These are phyloP conservation scores for Euproctis similis DNA, from an alignment of 2,888 invertebrate species.

Conservation along the genomic window DNA sequence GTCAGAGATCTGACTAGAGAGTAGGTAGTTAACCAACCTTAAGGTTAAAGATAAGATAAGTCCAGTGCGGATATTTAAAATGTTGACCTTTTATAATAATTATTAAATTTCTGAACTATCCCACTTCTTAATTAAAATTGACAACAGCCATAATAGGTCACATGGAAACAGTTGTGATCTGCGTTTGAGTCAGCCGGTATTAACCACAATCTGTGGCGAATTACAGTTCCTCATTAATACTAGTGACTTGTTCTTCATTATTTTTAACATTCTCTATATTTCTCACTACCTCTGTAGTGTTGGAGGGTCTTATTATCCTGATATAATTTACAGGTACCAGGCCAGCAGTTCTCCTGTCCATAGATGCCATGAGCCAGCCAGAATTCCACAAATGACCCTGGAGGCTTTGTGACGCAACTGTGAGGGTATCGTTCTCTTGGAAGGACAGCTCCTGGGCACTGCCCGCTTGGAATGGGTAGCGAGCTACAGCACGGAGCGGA, in stretches of 20 bases:
- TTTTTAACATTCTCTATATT: constrained; percentile 4
- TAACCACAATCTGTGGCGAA: too few relatives aligned
- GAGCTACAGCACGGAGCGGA: constrained; percentile 80
- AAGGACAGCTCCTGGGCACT: constrained; percentile 86
- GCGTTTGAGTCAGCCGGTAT: too few relatives aligned
- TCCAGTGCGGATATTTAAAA: too few relatives aligned
- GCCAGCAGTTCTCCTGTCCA: constrained; percentile 76
- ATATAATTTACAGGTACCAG: constrained; percentile 80
- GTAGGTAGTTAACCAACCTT: too few relatives aligned
- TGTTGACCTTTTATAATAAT: too few relatives aligned
- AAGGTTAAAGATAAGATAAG: too few relatives aligned
- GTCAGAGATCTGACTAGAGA: too few relatives aligned
- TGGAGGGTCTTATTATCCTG: constrained; percentile 45
- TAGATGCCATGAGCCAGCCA: constrained; percentile 80
- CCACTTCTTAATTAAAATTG: neutral
- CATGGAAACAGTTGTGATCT: too few relatives aligned
- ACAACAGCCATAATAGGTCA: too few relatives aligned
- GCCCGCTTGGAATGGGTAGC: constrained; percentile 84
- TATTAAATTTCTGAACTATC: too few relatives aligned
- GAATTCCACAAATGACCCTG: constrained; percentile 82
- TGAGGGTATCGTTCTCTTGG: constrained; percentile 83
- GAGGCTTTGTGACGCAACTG: constrained; percentile 88
- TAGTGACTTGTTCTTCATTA: constrained; percentile 4
- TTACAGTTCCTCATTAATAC: constrained; percentile 6
- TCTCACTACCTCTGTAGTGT: constrained; percentile 1